Conservation (phyloP, 2,113 vertebrate species). For the Pollachius pollachius region DNA sequence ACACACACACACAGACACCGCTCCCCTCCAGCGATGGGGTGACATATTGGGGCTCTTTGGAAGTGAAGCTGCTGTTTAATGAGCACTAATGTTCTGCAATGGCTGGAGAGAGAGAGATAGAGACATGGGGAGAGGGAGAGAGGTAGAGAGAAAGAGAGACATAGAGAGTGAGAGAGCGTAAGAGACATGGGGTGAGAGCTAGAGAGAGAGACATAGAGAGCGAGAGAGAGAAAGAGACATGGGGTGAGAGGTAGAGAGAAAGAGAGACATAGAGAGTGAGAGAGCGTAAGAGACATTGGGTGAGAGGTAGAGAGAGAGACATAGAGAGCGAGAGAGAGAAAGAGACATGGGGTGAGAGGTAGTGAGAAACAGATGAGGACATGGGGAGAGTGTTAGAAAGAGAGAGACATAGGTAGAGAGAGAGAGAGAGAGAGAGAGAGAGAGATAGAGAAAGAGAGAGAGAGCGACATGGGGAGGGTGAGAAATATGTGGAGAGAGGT, state of each 20-base stretch:
- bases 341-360: not conserved
- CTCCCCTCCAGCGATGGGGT: conserved; percentile 35
- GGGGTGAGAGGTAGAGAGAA: too few relatives aligned
- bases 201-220: not conserved
- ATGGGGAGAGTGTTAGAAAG: too few relatives aligned
- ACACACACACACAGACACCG: conserved; percentile 9
- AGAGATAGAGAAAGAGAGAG: too few relatives aligned
- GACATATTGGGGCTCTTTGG: conserved; percentile 50
- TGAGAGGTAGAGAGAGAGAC: not conserved
- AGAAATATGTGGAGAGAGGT: too few relatives aligned
- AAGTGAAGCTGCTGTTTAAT: conserved; percentile 50
- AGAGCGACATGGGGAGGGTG: too few relatives aligned
- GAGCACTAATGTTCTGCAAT: conserved; percentile 42
- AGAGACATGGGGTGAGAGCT: not conserved
- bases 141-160: not conserved
- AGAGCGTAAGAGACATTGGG: not conserved
- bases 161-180: not conserved
- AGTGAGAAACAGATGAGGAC: too few relatives aligned
- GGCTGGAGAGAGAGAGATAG: conserved; percentile 29
- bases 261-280: too few relatives aligned
- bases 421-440: too few relatives aligned
- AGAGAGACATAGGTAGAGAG: too few relatives aligned
- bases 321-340: too few relatives aligned
- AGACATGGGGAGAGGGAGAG: not conserved
- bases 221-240: too few relatives aligned